phyloP scores from a whole-genome alignment of 64 coral and sea anemone species.

The Anthopleura sola region DNA sequence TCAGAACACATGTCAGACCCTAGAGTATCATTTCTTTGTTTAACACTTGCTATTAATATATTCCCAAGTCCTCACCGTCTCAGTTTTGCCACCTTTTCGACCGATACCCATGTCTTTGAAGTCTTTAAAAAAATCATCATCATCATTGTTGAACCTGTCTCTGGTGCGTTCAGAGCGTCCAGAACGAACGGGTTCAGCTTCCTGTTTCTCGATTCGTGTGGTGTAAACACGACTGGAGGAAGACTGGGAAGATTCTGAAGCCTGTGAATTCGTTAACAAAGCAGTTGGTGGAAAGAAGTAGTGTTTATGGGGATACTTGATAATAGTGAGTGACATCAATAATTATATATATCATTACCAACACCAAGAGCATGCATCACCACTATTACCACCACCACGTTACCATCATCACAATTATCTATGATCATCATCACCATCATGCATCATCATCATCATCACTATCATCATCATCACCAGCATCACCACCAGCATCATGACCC shows the following conservation, averaged over 20 bases:
- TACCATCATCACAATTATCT: too few species aligned
- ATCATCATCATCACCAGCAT: too few species aligned
- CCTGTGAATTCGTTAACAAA: neutral
- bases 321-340: too few species aligned
- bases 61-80: neutral
- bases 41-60: neutral
- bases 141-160: neutral
- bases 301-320: too few species aligned
- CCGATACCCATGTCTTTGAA: neutral
- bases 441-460: too few species aligned
- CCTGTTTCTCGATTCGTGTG: neutral
- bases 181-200: neutral
- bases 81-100: neutral
- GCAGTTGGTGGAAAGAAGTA: neutral
- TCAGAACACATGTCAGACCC: too few species aligned
- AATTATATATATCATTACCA: too few species aligned
- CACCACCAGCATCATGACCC: too few species aligned
- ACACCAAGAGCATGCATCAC: too few species aligned
- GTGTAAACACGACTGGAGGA: neutral
- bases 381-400: too few species aligned
- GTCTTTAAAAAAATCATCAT: conserved; percentile 21
- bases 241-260: neutral
- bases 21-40: too few species aligned
- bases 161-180: neutral
- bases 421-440: too few species aligned